Base-by-base conservation (phyloP, 2,888 invertebrate genomes). In the Baronia brevicornis region DNA sequence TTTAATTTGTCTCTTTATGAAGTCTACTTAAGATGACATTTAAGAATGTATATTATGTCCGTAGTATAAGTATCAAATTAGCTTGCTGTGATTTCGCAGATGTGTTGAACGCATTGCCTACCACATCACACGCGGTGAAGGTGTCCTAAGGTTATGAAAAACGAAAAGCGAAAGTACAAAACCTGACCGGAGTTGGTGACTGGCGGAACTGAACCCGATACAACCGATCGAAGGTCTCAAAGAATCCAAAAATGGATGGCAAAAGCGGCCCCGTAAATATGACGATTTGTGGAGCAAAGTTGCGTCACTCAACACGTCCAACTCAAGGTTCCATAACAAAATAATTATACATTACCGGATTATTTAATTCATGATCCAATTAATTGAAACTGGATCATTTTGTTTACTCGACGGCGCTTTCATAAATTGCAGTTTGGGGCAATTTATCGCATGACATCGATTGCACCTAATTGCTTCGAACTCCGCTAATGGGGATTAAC, bases 211-310 rank as follows among this genome's bases (percentile, higher is more conserved):
- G 51, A 44, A 48, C 42, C 41, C 45, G 52, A 39, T 49, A 43
- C 46, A 46, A 51, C 53, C 52, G 49, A 59, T 48, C 63, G 75
- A 77, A 77, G 77, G 75, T 60, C 69, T 49, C 55, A 57, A 56
- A 48, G 52, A 46, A 53, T 58, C 74, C 80, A 71, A 77, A 80
- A 75, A 71, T 67, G 78, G 74, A 72, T 67, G 69, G 60, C 56
- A 65, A 60, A 60, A 52, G 27, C 30, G 41, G 36, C 28, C 38
- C 41, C 35, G 30, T 30, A 39, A 38, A 35, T 27, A 52, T 51
- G 48, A 51, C 52, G 46, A 34, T 47, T 53, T 54, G 45, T 51
- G 41, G 53, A 38, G 43, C 48, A 37, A 29, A 35, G 36, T 60
- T 60, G 55, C 58, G 48, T 58, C 57, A 60, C 33, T 10, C 35